phyloP scores from a whole-genome alignment of 1,140 invertebrate species.

The Stegodyphus mimosarum region DNA sequence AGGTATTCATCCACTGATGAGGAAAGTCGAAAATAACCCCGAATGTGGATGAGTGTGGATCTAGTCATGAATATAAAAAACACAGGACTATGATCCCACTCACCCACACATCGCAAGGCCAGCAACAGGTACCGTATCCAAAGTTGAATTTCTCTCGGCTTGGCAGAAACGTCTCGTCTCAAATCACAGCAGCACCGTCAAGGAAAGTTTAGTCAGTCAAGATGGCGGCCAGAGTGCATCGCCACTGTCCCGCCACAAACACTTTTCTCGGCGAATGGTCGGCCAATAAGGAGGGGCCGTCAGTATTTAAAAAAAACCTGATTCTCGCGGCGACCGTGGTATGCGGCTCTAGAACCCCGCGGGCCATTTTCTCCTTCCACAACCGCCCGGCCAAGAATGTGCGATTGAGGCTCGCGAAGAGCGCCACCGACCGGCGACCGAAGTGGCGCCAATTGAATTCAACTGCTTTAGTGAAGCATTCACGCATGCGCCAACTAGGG shows the following conservation, averaged over 20 bases:
- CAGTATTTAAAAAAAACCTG: slow-evolving; percentile 35
- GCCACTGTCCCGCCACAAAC: slow-evolving; percentile 41
- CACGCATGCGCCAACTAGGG: slow-evolving; percentile 12
- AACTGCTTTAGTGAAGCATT: neutral
- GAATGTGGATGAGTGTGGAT: slow-evolving; percentile 58
- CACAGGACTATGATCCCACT: slow-evolving; percentile 59
- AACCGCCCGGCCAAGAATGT: slow-evolving; percentile 53
- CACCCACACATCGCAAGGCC: slow-evolving; percentile 51
- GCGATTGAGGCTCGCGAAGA: slow-evolving; percentile 16
- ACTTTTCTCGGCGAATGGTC: slow-evolving; percentile 25
- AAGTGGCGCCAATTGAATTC: slow-evolving; percentile 9
- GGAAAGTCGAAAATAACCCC: slow-evolving; percentile 8
- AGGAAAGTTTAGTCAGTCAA: slow-evolving; percentile 17
- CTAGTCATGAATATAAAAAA: slow-evolving; percentile 46
- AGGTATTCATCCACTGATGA: slow-evolving; percentile 4
- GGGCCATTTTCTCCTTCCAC: slow-evolving; percentile 36
- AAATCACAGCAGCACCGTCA: slow-evolving; percentile 16
- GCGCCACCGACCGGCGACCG: slow-evolving; percentile 16
- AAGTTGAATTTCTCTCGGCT: neutral
- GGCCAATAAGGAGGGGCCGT: slow-evolving; percentile 44
- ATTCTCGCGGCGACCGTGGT: slow-evolving; percentile 19
- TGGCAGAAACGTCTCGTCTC: neutral
- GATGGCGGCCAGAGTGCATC: slow-evolving; percentile 35
- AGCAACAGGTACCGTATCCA: slow-evolving; percentile 49
- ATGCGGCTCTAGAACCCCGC: slow-evolving; percentile 24